phyloP scores from a whole-genome alignment of 2,113 vertebrate species.

The Arenaria interpres region DNA sequence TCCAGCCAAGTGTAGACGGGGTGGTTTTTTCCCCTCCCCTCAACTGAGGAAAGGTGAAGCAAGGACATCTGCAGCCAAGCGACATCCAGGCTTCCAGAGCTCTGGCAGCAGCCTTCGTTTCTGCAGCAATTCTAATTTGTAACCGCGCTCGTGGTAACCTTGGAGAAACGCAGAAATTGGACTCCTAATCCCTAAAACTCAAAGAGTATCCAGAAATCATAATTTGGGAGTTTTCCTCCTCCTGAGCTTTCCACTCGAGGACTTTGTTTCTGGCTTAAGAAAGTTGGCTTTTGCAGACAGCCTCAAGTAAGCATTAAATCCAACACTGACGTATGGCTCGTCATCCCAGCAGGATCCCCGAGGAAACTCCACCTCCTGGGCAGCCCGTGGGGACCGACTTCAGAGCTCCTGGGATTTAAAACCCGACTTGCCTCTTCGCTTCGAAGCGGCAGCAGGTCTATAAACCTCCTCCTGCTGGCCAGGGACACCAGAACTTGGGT shows the following conservation, averaged over 20 bases:
- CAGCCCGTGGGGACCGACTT: neutral
- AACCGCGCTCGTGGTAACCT: neutral
- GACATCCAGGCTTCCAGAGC: neutral
- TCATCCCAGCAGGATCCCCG: neutral
- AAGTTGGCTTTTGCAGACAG: neutral
- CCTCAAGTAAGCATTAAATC: neutral
- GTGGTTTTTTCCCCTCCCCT: neutral
- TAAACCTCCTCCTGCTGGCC: neutral
- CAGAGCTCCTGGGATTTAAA: neutral
- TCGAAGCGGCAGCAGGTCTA: neutral
- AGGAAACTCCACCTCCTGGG: neutral
- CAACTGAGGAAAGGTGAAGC: neutral
- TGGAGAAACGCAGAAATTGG: neutral
- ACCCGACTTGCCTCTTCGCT: rapidly evolving
- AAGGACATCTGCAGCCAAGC: conserved; percentile 31
- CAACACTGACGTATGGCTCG: neutral
- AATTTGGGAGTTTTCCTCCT: neutral
- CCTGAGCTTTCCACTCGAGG: neutral
- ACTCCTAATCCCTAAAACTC: neutral
- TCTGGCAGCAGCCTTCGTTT: neutral
- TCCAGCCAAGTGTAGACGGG: neutral
- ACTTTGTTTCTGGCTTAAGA: neutral
- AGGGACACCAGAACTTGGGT: neutral
- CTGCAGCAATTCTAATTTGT: neutral
- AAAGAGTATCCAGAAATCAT: neutral